Base-by-base conservation (phyloP, 2,888 invertebrate genomes). In the Torymus texanus region DNA sequence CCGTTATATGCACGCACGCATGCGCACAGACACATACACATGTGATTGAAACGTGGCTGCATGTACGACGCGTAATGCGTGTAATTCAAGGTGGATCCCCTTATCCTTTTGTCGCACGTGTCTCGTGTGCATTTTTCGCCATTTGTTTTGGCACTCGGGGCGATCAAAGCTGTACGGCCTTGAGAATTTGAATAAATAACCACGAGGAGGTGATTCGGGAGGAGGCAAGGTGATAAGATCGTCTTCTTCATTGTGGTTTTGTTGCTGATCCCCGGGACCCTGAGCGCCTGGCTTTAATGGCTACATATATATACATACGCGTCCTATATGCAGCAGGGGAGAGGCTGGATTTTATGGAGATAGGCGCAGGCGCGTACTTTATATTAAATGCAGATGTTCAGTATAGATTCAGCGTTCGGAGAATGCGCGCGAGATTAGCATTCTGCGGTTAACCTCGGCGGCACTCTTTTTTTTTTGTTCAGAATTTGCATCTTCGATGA, bases 241-340 rank as follows among this genome's bases (percentile, higher is more conserved):
- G 53, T 82, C 82, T 83, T 82, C 82, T 83, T 83, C 78, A 77
- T 79, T 81, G 68, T 79, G 65, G 74, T 79, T 53, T 63, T 62
- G 61, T 72, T 63, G 59, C n/a, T 21, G 50, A 51, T 61, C 51
- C 61, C 50, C 59, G 70, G 50, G 13, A 2, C 14, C 41, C 41
- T 41, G 41, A 41, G 41, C 41, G 41, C 8, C 41, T 41, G 41
- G 41, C 41, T 41, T 41, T 41, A 41, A 41, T 41, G 41, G 41
- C 41, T 41, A 8, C 8, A 2, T 21, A 59, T 41, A 18, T 61
- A 53, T 53, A 53, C 62, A 53, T 53, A 21, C 50, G 51, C 41
- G 14, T 12, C 14, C 24, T 50, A 50, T 50, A 50, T 50, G 16
- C 41, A 50, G 71, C 41, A 8, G 41, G 41, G 41, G 41, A 41